Base-by-base conservation (phyloP, 2,797 vertebrate species). In the Ciconia nigra region DNA sequence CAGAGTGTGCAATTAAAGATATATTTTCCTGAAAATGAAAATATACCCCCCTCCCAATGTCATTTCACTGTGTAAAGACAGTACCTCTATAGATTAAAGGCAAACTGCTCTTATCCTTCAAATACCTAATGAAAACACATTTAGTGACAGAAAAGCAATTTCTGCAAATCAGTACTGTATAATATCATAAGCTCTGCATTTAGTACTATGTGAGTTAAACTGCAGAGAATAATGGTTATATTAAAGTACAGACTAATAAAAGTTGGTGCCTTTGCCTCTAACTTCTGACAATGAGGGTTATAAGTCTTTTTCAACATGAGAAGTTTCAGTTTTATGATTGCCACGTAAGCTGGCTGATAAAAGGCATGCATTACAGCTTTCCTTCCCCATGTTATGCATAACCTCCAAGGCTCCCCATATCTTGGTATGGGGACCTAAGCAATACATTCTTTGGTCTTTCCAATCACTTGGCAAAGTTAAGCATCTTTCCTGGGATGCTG, bases 121-220 rank as follows among this genome's bases (percentile, higher is more conserved):
- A 70, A 89, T 73, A 35, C 19, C 37, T 62, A 91, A 95, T 89
- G 62, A 95, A 98, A 97, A 86, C 11, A 61, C 42, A 95, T 73
- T 95, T 61, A 72, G 46, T 58, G 91, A 89, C 77, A 94, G n/a
- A 92, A 89, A 95, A 94, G 47, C 37, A 81, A 91, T 96, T 93
- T 83, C 35, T 6, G 4, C 49, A 97, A 87, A 84, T 87, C 80
- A 76, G 37, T 41, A 42, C 26, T 41, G 39, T 28, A 44, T 35
- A 83, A 49, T 42, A 73, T 73, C 91, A 70, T 86, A 62, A 83
- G n/a, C 31, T 47, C 57, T 59, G 42, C 46, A 57, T 94, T 93
- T 92, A 89, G 44, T 33, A 89, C 80, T 86, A 51, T 33, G 52
- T 63, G 58, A 63, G 42, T 22, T 96, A 58, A 90, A 81, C 49